A percentile compares a stretch with the other conserved stretches of the same genome.
Evolutionary conservation across 2,113 vertebrate species (phyloP).

Genomic region (Gobiocypris rarus): DNA sequence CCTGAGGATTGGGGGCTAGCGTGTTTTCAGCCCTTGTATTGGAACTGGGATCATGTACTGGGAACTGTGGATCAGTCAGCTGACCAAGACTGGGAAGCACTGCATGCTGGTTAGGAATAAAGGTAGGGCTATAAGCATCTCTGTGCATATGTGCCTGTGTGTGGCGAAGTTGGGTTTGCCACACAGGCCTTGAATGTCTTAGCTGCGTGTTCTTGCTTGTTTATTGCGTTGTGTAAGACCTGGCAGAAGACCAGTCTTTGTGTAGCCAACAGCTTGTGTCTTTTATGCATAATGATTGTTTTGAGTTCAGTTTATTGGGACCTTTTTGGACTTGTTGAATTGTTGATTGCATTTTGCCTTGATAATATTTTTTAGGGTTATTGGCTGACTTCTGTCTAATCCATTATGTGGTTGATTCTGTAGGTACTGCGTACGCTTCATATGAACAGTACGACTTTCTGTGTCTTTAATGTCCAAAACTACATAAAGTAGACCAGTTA

Average conservation of each 20-base stretch:
- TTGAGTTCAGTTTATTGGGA: not conserved
- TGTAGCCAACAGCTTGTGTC: not conserved
- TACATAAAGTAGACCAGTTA: not conserved
- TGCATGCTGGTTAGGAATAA: conserved; percentile 72
- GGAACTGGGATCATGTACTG: conserved; percentile 71
- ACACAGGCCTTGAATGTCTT: not conserved
- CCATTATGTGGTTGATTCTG: not conserved
- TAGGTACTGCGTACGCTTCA: not conserved
- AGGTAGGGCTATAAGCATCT: conserved; percentile 66
- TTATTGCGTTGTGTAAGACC: conserved; percentile 12
- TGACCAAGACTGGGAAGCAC: conserved; percentile 67
- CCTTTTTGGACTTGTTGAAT: not conserved
- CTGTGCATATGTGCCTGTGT: not conserved
- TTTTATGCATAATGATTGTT: conserved; percentile 4
- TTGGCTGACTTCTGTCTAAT: not conserved
- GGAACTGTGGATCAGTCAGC: conserved; percentile 78
- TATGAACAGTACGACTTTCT: not conserved
- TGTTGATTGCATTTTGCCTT: not conserved
- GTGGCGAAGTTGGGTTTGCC: not conserved
- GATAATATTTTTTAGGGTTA: not conserved
- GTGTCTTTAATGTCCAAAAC: not conserved
- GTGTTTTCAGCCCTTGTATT: conserved; percentile 2
- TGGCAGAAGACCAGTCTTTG: not conserved
- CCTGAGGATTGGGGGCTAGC: not conserved
- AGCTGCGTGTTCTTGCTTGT: conserved; percentile 29